Evolutionary conservation across 1,140 invertebrate species (phyloP).

Genomic region (Atopsyche davidsoni): DNA sequence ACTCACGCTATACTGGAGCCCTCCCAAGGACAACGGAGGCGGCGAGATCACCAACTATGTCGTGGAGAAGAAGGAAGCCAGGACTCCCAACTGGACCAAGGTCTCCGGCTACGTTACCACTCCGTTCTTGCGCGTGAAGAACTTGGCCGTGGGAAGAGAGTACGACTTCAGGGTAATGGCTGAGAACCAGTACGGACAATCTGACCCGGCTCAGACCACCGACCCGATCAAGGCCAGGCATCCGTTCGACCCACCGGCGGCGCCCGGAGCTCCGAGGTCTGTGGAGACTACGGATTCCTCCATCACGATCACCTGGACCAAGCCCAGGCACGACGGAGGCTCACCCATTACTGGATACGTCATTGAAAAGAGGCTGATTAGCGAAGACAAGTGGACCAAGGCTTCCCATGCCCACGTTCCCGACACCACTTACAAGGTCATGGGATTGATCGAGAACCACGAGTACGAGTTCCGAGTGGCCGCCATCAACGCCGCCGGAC

Average conservation of each 20-base stretch:
- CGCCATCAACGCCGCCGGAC: slow-evolving; percentile 92
- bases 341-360: slow-evolving; percentile 87
- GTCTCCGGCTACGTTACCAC: slow-evolving; percentile 88
- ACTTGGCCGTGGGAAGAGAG: slow-evolving; percentile 80
- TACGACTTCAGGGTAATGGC: slow-evolving; percentile 98
- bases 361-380: slow-evolving; percentile 84
- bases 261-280: slow-evolving; percentile 80
- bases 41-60: slow-evolving; percentile 94
- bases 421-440: slow-evolving; percentile 75
- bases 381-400: slow-evolving; percentile 88
- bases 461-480: slow-evolving; percentile 97
- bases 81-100: slow-evolving; percentile 78
- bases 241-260: slow-evolving; percentile 90
- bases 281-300: slow-evolving; percentile 88
- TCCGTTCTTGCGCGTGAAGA: slow-evolving; percentile 82
- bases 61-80: slow-evolving; percentile 87
- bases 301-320: slow-evolving; percentile 89
- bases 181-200: slow-evolving; percentile 94
- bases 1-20: slow-evolving; percentile 91
- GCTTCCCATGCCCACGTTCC: slow-evolving; percentile 76
- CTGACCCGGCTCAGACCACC: slow-evolving; percentile 81
- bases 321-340: slow-evolving; percentile 89
- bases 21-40: slow-evolving; percentile 93
- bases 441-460: slow-evolving; percentile 86
- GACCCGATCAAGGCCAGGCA: slow-evolving; percentile 90